Base-by-base conservation (phyloP, 2,797 vertebrate species). In the Hylomyscus alleni region DNA sequence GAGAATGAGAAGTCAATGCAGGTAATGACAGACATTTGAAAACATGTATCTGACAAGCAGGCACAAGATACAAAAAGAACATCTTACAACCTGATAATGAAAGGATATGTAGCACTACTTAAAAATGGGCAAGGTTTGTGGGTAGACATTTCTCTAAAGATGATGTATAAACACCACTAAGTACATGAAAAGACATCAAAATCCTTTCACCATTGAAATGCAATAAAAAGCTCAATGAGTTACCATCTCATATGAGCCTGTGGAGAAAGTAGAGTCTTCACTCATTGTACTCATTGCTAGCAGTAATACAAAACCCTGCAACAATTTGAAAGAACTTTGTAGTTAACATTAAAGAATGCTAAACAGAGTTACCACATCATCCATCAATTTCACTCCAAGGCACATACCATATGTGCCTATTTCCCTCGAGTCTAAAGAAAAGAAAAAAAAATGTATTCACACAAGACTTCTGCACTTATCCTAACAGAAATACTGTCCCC, bases 321-420 rank as follows among this genome's bases (percentile, higher is more conserved):
- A 1, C 31, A 81, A 50, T 77, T 73, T 77, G 40, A 34, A 82
- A 94, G 65, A 34, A 17, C 84, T 90, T 69, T 37, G n/a, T 47
- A 75, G 20, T 86, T 90, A 58, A 47, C n/a, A 31, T 85, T 69
- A 76, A 60, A 75, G 72, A 89, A 91, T 67, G n/a, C 73, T 89
- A 82, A 72, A 26, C 56, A 40, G 75, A 50, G 54, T 75, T 95
- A 72, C 4, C 29, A 89, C 20, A 29, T 40, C 29, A 85, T n/a
- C 22, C n/a, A 78, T 44, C 7, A 73, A 50, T 67, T 86, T 90
- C 31, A 88, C 67, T 86, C 6, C 56, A 22, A 62, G 13, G 20
- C n/a, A 77, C n/a, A 76, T 8, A 77, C 15, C 83, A 85, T 85
- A 52, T 85, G 83, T 67, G 62, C 31, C 83, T 69, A 85, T 50